Base-by-base conservation (phyloP, 1,140 invertebrate genomes). In the Sarcophaga bullata region DNA sequence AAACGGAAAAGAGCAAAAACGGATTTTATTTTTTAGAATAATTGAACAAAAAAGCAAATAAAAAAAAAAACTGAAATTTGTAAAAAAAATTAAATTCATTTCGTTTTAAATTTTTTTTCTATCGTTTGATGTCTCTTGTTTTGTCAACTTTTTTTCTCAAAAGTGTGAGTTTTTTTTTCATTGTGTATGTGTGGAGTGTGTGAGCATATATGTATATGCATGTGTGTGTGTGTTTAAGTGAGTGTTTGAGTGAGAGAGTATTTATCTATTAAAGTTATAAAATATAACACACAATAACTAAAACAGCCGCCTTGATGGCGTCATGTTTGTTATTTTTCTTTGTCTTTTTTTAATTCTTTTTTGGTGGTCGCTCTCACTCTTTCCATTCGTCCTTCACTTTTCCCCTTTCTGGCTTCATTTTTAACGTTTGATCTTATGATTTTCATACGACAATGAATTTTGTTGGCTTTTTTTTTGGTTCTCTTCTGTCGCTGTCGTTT, bases 221-320 rank as follows among this genome's bases (percentile, higher is more conserved):
- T 62, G 58, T 68, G 0, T 68, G 6, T 68, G 6, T 68, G 7
- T 68, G 2, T 68, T 0, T 68, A 0, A 19, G 6, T 68, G 17
- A 25, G 0, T 68, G 15, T 68, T 8, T 68, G 6, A 19, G 6
- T 68, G 7, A 19, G 2, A 19, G 15, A 19, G 62, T 76, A 76
- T 76, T 76, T 76, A 49, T 76, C 73, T 76, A 76, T 76, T 76
- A 48, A 49, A 48, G 15, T 76, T 76, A 49, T 76, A 76, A 76
- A 76, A 48, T 76, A 76, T 76, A 37, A 37, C 25, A 37, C 25
- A 37, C 25, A 37, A 37, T 37, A 68, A 68, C 62, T 68, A 68
- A 68, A 62, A 68, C n/a, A 68, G 62, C 62, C 62, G 17, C 17
- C 62, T 68, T 68, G 17, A 68, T 68, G 62, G 62, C 62, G 62